Conservation (phyloP, 37 sponge, comb jelly and placozoan genomes). For the Ianthella basta region DNA sequence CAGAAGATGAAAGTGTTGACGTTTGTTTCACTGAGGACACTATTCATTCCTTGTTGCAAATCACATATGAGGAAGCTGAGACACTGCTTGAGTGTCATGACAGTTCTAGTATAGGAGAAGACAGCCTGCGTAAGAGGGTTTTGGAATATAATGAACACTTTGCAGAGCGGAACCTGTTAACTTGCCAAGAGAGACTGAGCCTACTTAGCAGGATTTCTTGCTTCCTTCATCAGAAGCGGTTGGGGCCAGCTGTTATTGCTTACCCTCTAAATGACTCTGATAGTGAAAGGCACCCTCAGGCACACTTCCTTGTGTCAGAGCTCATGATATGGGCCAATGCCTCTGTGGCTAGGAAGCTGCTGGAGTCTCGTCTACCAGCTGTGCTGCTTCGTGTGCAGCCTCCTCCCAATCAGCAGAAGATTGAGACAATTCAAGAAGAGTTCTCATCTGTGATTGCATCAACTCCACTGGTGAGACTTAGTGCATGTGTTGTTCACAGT, state of each 20-base stretch:
- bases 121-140: too few relatives aligned
- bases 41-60: constrained; percentile 36
- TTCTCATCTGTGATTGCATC: constrained; percentile 4
- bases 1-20: neutral
- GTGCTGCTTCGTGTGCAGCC: constrained; percentile 55
- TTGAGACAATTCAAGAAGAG: neutral
- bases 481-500: too few relatives aligned
- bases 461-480: neutral
- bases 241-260: constrained; percentile 14
- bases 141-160: too few relatives aligned
- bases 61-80: constrained; percentile 63
- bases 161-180: too few relatives aligned
- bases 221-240: constrained; percentile 32
- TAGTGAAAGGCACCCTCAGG: constrained; percentile 21
- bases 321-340: constrained; percentile 80
- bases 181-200: neutral
- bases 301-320: constrained; percentile 73
- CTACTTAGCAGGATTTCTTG: constrained; percentile 33
- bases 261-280: constrained; percentile 32
- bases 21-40: constrained; percentile 26
- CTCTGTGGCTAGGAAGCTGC: constrained; percentile 34
- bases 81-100: neutral
- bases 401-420: constrained; percentile 42
- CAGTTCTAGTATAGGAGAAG: too few relatives aligned
- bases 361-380: neutral